Base-by-base conservation (phyloP, 2,888 invertebrate species). In the Empis livida region DNA sequence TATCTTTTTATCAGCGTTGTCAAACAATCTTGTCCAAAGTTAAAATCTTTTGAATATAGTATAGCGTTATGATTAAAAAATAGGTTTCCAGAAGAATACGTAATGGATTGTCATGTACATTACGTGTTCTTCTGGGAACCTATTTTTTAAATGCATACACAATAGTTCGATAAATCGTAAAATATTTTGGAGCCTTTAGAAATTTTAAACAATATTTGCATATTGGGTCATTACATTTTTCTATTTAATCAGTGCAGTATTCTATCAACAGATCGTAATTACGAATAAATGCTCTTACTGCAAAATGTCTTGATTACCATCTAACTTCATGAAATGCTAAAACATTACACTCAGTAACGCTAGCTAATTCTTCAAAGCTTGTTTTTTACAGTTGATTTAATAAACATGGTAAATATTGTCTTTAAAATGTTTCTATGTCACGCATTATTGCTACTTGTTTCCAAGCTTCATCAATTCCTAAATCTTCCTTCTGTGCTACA, bases 291-390 rank as follows among this genome's bases (percentile, higher is more conserved):
- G 44, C 44, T 45, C 17, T 45, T 39, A 40, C 44, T 27, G 44
- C 44, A 39, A 45, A 45, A 39, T 45, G 44, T 45, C 39, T 40
- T 30, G 39, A 45, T 6, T 39, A 20, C 44, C 44, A 39, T 45
- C 44, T 45, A 16, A 45, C 39, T 45, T 39, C 39, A 39, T 39
- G 39, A 16, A 16, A 45, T 32, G 35, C 32, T 42, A 45, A 45
- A 20, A 35, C 45, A 32, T 41, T 41, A 41, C 45, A 31, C n/a
- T 45, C 45, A 20, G 42, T 45, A 23, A 45, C 45, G n/a, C 42
- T 45, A 10, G 45, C 45, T 23, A 45, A 41, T 45, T 45, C 41
- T 41, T 45, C 41, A 23, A 45, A 45, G 13, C 32, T 45, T n/a
- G 32, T 20, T 45, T 42, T 32, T 32, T 32, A 32, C 32, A 32